Percentiles rank a stretch among this genome's conserved stretches.
phyloP scores from a whole-genome alignment of 2,113 vertebrate species.

The Zosterops pallidus region DNA sequence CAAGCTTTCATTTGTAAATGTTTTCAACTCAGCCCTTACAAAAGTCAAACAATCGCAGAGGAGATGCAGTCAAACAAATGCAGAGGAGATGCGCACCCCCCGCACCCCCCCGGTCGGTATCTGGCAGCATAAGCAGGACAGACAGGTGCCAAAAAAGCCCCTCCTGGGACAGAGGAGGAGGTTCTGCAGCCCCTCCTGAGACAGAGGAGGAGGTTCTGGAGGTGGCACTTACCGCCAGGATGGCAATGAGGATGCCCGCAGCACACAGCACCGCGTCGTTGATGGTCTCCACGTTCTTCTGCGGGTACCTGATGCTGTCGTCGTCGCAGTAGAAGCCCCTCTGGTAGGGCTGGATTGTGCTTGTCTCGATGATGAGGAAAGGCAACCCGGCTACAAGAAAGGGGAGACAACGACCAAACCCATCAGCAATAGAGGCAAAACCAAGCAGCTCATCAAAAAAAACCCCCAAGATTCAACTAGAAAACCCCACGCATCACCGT shows the following conservation, averaged over 20 bases:
- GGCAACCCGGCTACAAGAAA: constrained; percentile 89
- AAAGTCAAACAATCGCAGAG: neutral
- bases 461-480: neutral
- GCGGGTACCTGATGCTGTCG: constrained; percentile 95
- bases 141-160: neutral
- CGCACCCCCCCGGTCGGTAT: rapidly evolving
- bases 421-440: neutral
- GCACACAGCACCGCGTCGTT: constrained; percentile 93
- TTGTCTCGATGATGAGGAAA: constrained; percentile 98
- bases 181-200: no score
- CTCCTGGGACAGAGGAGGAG: neutral
- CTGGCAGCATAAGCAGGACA: neutral
- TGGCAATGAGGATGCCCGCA: constrained; percentile 94
- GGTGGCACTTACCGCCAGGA: constrained; percentile 88
- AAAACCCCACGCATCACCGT: rapidly evolving
- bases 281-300: constrained; percentile 94
- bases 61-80: neutral
- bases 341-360: constrained; percentile 92
- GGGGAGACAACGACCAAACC: constrained; percentile 6
- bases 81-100: neutral
- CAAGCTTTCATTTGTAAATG: constrained; percentile 24
- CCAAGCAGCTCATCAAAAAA: constrained; percentile 45
- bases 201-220: neutral
- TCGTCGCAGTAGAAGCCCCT: constrained; percentile 94
- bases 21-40: neutral